Evolutionary conservation across 2,113 vertebrate genomes (phyloP).

Genomic region (Archilochus colubris): DNA sequence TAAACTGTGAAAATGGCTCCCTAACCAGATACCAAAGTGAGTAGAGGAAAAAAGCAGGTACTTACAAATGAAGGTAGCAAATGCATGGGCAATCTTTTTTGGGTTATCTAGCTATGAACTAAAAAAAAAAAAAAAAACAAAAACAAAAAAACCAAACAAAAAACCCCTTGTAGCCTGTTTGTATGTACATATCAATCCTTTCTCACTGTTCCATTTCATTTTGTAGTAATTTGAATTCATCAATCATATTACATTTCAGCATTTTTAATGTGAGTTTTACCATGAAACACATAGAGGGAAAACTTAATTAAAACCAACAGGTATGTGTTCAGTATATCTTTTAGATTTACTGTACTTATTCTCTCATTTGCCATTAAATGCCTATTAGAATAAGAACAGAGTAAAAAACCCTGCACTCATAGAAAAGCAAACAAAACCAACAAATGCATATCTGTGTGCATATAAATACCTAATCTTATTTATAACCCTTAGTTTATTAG

Average conservation of each 20-base stretch:
- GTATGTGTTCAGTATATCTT: not conserved
- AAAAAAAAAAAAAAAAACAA: too few species aligned
- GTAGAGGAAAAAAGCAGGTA: not conserved
- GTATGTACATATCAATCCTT: not conserved
- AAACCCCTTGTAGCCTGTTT: too few species aligned
- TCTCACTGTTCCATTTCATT: not conserved
- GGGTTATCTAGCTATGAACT: not conserved
- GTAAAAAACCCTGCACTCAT: not conserved
- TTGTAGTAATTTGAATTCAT: not conserved
- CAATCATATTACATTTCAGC: not conserved
- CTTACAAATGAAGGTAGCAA: not conserved
- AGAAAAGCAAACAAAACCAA: not conserved
- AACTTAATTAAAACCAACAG: not conserved
- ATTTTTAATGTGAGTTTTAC: not conserved
- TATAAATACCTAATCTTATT: not conserved
- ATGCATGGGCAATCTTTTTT: accelerated
- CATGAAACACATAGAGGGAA: not conserved
- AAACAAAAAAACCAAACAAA: not conserved
- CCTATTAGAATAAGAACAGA: not conserved
- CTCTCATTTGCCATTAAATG: not conserved
- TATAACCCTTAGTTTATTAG: not conserved
- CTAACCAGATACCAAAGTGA: not conserved
- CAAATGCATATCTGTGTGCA: not conserved
- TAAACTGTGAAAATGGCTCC: not conserved
- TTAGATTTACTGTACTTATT: not conserved